Percentiles rank a stretch among this genome's conserved stretches.
Conservation (phyloP, 2,113 vertebrate species). For the Rafetus swinhoei region DNA sequence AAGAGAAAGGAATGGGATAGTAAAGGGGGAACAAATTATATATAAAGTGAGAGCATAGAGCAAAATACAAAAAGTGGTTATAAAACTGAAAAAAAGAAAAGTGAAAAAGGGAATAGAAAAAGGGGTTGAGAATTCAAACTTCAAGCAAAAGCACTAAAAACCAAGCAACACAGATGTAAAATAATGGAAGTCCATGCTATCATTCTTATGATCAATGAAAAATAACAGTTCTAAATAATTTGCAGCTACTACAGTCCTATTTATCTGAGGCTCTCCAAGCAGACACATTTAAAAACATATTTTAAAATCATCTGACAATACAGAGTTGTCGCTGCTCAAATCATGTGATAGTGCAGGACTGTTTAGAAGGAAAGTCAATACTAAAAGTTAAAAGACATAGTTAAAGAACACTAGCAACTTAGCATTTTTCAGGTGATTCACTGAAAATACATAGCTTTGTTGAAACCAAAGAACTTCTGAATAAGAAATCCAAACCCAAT, state of each 20-base stretch:
- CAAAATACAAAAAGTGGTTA: background rate
- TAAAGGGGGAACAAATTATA: rapidly evolving
- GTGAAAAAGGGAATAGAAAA: background rate
- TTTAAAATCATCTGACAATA: too few species aligned
- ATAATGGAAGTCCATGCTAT: background rate
- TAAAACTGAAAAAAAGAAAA: background rate
- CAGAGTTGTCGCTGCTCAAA: too few species aligned
- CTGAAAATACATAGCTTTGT: too few species aligned
- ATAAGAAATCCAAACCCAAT: slow-evolving; percentile 1
- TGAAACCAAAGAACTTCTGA: background rate
- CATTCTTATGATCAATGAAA: background rate
- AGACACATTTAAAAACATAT: too few species aligned
- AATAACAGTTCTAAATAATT: background rate
- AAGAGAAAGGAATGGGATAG: background rate
- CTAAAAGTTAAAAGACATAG: too few species aligned
- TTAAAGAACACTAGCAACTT: too few species aligned
- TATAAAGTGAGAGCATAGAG: background rate
- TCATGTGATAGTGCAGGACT: too few species aligned
- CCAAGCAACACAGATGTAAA: background rate
- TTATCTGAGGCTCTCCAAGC: background rate
- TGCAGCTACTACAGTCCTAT: background rate
- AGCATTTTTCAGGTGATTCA: too few species aligned
- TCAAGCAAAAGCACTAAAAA: background rate
- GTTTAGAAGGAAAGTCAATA: too few species aligned
- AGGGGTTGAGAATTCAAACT: background rate